A percentile compares a stretch with the other conserved stretches of the same genome.
These are phyloP conservation scores for Penaeus monodon DNA, from an alignment of 2,888 invertebrate genomes.

Conservation along the genomic window DNA sequence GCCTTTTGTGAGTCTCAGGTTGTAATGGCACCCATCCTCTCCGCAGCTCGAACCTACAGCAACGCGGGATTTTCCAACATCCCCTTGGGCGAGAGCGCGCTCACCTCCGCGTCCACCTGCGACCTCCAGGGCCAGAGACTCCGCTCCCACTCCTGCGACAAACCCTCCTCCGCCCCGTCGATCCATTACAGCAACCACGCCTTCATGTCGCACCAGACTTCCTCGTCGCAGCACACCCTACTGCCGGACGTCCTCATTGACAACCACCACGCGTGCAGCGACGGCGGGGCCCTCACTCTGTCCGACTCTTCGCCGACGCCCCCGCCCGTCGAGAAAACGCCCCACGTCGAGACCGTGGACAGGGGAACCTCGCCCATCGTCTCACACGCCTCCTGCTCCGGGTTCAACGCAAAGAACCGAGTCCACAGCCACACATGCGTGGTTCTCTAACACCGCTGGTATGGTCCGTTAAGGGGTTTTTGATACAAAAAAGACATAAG, in stretches of 20 bases:
- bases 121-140: not conserved
- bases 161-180: conserved; percentile 21
- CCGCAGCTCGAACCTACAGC: conserved; percentile 46
- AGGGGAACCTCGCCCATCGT: conserved; percentile 49
- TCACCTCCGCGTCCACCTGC: not conserved
- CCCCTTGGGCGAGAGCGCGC: conserved; percentile 6
- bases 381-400: conserved; percentile 18
- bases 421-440: conserved; percentile 51
- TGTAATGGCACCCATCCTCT: not conserved
- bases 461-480: not conserved
- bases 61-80: conserved; percentile 46
- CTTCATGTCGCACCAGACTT: not conserved
- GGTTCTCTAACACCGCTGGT: conserved; percentile 35
- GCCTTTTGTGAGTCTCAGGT: not conserved
- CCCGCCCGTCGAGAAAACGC: conserved; percentile 10
- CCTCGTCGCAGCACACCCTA: not conserved
- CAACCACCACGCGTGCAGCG: conserved; percentile 42
- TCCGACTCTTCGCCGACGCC: conserved; percentile 9
- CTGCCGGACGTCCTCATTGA: conserved; percentile 54
- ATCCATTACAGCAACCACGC: conserved; percentile 17
- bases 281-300: conserved; percentile 9
- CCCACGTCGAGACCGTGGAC: conserved; percentile 27
- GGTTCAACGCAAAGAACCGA: conserved; percentile 28
- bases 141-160: conserved; percentile 46
- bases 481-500: not conserved